These are phyloP conservation scores for Eremobia ochroleuca DNA, from an alignment of 2,888 invertebrate species.

Conservation along the genomic window DNA sequence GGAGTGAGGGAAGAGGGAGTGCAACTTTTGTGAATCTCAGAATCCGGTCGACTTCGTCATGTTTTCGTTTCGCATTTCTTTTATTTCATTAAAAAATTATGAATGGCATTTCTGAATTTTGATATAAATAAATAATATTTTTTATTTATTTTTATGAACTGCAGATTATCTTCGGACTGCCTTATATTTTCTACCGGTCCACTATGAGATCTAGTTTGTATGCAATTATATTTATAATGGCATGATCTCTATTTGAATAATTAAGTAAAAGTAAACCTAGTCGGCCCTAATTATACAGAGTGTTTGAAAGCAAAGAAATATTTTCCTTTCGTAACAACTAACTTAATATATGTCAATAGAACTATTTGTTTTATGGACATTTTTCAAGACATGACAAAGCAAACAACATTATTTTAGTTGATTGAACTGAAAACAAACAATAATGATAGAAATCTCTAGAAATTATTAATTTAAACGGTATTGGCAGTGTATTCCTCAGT, in stretches of 20 bases:
- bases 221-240: background rate
- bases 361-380: background rate
- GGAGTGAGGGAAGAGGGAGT: no score
- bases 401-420: conserved; percentile 20
- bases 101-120: no score
- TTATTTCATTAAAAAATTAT: background rate
- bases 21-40: no score
- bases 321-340: background rate
- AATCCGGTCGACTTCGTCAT: no score
- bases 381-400: background rate
- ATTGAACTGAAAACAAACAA: conserved; percentile 17
- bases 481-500: background rate
- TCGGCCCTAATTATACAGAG: background rate
- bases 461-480: background rate
- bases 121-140: background rate
- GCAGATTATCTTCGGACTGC: no score
- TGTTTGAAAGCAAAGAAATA: background rate
- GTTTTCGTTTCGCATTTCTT: background rate
- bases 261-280: no score
- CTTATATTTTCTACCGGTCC: background rate
- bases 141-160: no score
- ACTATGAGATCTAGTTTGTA: background rate
- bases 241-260: no score
- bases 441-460: background rate
- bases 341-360: background rate